Percentiles rank a stretch among this genome's conserved stretches.
Evolutionary conservation across 1,140 invertebrate species (phyloP).

Genomic region (Ips typographus): DNA sequence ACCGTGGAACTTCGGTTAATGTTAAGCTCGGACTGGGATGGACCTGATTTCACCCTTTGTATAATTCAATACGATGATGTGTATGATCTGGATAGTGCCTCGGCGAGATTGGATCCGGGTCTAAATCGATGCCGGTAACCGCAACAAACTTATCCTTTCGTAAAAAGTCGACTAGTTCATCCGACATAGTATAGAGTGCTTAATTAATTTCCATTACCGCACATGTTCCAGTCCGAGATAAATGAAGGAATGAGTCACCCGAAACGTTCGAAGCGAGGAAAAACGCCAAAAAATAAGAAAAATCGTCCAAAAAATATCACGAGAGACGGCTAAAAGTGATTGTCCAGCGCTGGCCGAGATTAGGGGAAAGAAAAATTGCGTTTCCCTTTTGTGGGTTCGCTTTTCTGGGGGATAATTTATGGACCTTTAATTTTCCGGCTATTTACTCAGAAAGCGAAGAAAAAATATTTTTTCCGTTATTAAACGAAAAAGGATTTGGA

Average conservation of each 20-base stretch:
- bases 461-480: background rate
- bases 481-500: background rate
- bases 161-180: too few relatives aligned
- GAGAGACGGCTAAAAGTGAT: slow-evolving; percentile 17
- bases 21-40: slow-evolving; percentile 9
- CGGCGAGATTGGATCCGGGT: too few relatives aligned
- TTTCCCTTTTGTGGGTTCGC: slow-evolving; percentile 9
- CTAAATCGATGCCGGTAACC: too few relatives aligned
- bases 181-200: too few relatives aligned
- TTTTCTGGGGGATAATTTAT: slow-evolving; percentile 15
- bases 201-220: too few relatives aligned
- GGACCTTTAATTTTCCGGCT: slow-evolving; percentile 11
- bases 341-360: slow-evolving; percentile 15
- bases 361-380: slow-evolving; percentile 13
- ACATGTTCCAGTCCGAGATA: background rate
- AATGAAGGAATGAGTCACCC: slow-evolving; percentile 7
- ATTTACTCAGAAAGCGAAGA: background rate
- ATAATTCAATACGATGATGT: slow-evolving; percentile 10
- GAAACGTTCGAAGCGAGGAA: background rate
- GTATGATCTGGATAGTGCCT: too few relatives aligned
- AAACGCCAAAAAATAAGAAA: slow-evolving; percentile 8
- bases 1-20: slow-evolving; percentile 13
- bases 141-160: too few relatives aligned
- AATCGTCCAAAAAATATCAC: slow-evolving; percentile 9
- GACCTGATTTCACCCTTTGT: slow-evolving; percentile 14